These are phyloP conservation scores for Pangasianodon hypophthalmus DNA, from an alignment of 2,113 vertebrate species.

Conservation along the genomic window DNA sequence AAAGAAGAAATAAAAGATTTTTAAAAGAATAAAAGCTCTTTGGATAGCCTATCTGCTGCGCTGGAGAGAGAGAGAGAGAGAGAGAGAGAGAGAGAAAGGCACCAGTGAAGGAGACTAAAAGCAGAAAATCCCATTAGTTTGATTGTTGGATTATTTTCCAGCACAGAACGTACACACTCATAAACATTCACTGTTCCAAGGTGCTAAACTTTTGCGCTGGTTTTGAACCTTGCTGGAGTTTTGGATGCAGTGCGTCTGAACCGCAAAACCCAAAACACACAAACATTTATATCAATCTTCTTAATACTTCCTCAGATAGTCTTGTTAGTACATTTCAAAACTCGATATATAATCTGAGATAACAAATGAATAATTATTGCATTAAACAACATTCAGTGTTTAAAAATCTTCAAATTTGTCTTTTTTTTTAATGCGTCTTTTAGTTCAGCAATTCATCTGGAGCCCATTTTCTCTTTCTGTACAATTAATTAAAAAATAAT, in stretches of 20 bases:
- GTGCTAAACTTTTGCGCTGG: not conserved
- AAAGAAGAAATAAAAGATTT: constrained; percentile 12
- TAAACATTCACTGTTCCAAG: not conserved
- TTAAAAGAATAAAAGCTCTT: constrained; percentile 28
- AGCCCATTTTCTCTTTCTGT: not conserved
- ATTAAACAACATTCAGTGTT: not conserved
- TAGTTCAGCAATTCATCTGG: not conserved
- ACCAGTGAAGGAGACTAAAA: constrained; percentile 66
- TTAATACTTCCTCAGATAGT: no score
- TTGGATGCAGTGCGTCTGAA: not conserved
- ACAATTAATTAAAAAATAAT: not conserved
- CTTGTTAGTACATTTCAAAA: not conserved
- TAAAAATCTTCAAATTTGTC: not conserved
- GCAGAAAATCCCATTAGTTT: constrained; percentile 80
- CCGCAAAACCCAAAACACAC: not conserved
- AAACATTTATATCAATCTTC: not conserved
- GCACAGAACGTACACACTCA: not conserved
- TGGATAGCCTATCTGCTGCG: constrained; percentile 1
- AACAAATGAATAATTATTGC: not conserved
- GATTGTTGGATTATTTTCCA: constrained; percentile 64
- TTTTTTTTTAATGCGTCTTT: not conserved
- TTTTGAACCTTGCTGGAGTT: not conserved
- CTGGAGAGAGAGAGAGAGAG: not conserved
- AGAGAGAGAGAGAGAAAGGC: constrained; percentile 72
- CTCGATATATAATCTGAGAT: not conserved